Evolutionary conservation across 1,140 invertebrate genomes (phyloP).

Genomic region (Drosophila nannoptera): DNA sequence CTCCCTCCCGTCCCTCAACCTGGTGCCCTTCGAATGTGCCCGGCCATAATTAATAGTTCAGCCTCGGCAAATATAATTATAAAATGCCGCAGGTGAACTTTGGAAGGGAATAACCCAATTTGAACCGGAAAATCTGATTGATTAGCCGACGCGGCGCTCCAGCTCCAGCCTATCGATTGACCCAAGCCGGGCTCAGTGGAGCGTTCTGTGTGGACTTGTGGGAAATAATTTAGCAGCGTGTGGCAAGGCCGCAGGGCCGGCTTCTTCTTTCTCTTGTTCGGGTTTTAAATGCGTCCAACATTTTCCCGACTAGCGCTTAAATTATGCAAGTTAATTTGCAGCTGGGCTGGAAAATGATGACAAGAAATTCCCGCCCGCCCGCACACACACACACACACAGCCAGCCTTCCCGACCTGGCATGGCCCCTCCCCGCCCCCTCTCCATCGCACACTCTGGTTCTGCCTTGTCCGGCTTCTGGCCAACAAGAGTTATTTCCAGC

Average conservation of each 20-base stretch:
- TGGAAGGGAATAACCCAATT: constrained; percentile 11
- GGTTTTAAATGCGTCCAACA: constrained; percentile 58
- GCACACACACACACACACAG: constrained; percentile 38
- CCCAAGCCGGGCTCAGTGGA: constrained; percentile 4
- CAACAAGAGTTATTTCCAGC: constrained; percentile 73
- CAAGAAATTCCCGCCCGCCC: constrained; percentile 54
- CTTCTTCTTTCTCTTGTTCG: constrained; percentile 30
- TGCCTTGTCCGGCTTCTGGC: constrained; percentile 12
- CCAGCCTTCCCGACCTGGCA: neutral
- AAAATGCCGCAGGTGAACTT: neutral
- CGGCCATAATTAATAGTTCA: neutral
- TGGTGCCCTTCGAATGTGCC: neutral
- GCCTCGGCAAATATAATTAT: constrained; percentile 3
- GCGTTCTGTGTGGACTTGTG: constrained; percentile 51
- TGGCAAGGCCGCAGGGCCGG: constrained; percentile 49
- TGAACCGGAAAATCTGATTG: constrained; percentile 13
- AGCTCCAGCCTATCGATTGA: constrained; percentile 15
- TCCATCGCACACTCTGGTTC: neutral
- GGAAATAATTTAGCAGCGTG: constrained; percentile 52
- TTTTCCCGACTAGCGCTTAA: constrained; percentile 62
- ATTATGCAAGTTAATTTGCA: constrained; percentile 76
- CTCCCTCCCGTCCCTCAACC: no score
- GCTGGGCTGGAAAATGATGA: constrained; percentile 67
- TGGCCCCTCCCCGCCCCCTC: neutral
- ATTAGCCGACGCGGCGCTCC: neutral